Percentiles rank a stretch among this genome's conserved stretches.
phyloP scores from a whole-genome alignment of 2,797 vertebrate genomes.

The Capromys pilorides region DNA sequence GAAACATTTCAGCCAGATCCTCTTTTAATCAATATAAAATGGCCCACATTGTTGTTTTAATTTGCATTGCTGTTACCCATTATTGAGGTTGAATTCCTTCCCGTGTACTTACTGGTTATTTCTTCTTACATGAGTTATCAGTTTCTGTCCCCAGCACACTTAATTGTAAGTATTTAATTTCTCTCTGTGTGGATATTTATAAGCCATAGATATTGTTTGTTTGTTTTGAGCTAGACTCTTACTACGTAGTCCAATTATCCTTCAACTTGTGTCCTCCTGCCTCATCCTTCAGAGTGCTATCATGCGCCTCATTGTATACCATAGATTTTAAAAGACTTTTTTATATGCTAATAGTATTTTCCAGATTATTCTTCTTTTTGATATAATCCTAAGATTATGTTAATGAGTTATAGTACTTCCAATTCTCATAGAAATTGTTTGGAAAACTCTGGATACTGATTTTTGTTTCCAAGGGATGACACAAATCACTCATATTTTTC shows the following conservation, averaged over 20 bases:
- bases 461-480: constrained; percentile 38
- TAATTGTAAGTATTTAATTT: constrained; percentile 23
- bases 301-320: not conserved
- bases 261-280: not conserved
- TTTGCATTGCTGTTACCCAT: constrained; percentile 40
- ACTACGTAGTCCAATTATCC: not conserved
- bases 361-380: constrained; percentile 18
- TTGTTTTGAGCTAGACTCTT: not conserved
- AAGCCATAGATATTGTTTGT: not conserved
- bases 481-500: not conserved
- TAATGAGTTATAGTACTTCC: not conserved
- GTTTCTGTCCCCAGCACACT: constrained; percentile 36
- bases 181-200: not conserved
- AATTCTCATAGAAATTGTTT: constrained; percentile 26
- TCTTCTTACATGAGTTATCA: constrained; percentile 6
- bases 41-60: not conserved
- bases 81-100: constrained; percentile 28
- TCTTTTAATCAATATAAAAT: constrained; percentile 19
- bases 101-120: constrained; percentile 10
- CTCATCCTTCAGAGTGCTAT: not conserved
- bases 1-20: not conserved
- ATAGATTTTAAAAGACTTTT: constrained; percentile 28
- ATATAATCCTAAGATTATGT: constrained; percentile 21
- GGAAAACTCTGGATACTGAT: constrained; percentile 21
- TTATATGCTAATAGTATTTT: constrained; percentile 12